Percentiles rank a stretch among this genome's conserved stretches.
These are phyloP conservation scores for Chiroxiphia lanceolata DNA, from an alignment of 2,797 vertebrate species.

Conservation along the genomic window DNA sequence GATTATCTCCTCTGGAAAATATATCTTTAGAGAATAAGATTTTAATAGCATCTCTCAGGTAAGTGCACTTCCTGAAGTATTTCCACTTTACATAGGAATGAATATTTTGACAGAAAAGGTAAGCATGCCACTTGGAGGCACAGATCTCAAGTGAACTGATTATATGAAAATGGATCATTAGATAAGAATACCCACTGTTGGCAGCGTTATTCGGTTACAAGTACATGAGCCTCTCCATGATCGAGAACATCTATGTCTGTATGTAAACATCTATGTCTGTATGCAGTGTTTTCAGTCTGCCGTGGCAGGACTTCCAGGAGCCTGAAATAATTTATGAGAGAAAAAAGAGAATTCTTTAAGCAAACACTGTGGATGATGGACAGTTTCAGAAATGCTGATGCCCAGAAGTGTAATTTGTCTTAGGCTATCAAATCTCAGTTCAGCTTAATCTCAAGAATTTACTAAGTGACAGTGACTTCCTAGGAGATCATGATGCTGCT, in stretches of 20 bases:
- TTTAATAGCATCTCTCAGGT: not conserved
- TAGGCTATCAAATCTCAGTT: not conserved
- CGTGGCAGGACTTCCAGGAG: not conserved
- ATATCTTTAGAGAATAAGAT: not conserved
- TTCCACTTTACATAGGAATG: not conserved
- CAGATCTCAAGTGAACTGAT: not conserved
- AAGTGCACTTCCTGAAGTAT: not conserved
- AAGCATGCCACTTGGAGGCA: not conserved
- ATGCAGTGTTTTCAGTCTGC: not conserved
- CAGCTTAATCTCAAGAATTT: not conserved
- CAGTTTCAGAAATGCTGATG: not conserved
- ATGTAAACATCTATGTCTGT: not conserved
- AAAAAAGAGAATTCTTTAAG: not conserved
- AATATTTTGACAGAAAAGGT: not conserved
- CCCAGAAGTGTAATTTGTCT: not conserved
- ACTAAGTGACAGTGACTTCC: not conserved
- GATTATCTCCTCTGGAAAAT: not conserved
- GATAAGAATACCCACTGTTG: not conserved
- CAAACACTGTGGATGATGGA: not conserved
- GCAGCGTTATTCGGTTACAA: not conserved
- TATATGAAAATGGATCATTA: not conserved
- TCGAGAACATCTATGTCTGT: not conserved
- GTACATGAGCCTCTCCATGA: not conserved
- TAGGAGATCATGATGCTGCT: not conserved
- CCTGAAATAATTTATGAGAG: not conserved